Conservation (phyloP, 2,113 vertebrate genomes). For the Struthidea cinerea region DNA sequence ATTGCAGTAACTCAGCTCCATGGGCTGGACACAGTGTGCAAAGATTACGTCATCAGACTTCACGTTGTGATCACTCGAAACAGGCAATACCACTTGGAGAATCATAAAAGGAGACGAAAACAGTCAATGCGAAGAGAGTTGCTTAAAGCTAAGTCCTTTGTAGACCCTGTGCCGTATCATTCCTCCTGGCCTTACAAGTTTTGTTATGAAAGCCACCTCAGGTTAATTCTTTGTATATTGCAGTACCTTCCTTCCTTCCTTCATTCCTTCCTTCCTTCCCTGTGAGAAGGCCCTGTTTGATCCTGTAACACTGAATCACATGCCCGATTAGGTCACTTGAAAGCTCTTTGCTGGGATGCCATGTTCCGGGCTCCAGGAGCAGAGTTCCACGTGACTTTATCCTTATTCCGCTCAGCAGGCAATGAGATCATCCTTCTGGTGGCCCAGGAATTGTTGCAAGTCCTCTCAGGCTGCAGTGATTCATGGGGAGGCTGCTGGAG, state of each 20-base stretch:
- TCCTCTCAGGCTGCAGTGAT: slow-evolving; percentile 45
- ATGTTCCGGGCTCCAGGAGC: neutral
- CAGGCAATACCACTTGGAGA: neutral
- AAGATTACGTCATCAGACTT: neutral
- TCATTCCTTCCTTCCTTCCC: neutral
- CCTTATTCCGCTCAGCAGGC: neutral
- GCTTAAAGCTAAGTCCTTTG: neutral
- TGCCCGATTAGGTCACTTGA: neutral
- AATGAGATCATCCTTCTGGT: slow-evolving; percentile 34
- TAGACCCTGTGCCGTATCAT: neutral
- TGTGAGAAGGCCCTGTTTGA: neutral
- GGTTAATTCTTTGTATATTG: neutral
- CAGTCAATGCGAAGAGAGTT: neutral
- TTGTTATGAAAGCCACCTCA: neutral
- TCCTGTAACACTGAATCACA: neutral
- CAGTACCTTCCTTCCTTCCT: neutral
- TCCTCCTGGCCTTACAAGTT: neutral
- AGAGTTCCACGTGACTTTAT: neutral
- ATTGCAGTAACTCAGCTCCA: neutral
- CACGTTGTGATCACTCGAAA: accelerated
- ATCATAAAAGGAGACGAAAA: neutral
- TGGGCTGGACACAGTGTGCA: neutral
- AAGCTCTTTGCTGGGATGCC: neutral
- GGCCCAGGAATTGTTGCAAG: slow-evolving; percentile 45
- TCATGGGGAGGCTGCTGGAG: slow-evolving; percentile 26